Conservation (phyloP, 2,888 invertebrate genomes). For the Phasia obesa region DNA sequence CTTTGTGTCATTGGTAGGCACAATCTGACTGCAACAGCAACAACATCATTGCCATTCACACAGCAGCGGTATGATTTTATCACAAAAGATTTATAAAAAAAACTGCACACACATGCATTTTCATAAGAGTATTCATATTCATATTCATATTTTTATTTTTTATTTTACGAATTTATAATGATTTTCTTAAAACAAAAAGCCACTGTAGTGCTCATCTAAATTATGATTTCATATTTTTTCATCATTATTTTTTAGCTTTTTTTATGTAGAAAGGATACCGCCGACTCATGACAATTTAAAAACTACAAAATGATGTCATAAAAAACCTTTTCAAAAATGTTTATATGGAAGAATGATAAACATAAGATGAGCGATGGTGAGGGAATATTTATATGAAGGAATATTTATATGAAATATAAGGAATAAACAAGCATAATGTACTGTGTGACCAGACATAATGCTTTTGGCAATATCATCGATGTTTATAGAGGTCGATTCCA, state of each 20-base stretch:
- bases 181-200: conserved; percentile 48
- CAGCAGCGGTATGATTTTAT: conserved; percentile 63
- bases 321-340: neutral
- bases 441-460: too few species aligned
- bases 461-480: too few species aligned
- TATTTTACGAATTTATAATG: conserved; percentile 44
- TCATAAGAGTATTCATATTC: conserved; percentile 48
- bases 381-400: neutral
- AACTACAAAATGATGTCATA: conserved; percentile 62
- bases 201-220: conserved; percentile 49
- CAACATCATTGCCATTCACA: conserved; percentile 6
- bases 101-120: neutral
- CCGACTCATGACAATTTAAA: conserved; percentile 52
- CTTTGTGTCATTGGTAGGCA: conserved; percentile 40
- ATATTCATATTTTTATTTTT: conserved; percentile 14
- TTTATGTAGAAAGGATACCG: conserved; percentile 64
- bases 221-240: conserved; percentile 56
- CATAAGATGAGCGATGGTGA: neutral
- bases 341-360: neutral
- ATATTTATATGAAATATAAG: too few species aligned
- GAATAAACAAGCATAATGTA: too few species aligned
- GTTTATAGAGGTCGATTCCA: too few species aligned
- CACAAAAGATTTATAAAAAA: conserved; percentile 45
- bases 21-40: conserved; percentile 19
- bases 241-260: neutral